Evolutionary conservation across 2,888 invertebrate species (phyloP), one percentile per base, ranked within the genome.

Genomic region (Protonemura montana): DNA sequence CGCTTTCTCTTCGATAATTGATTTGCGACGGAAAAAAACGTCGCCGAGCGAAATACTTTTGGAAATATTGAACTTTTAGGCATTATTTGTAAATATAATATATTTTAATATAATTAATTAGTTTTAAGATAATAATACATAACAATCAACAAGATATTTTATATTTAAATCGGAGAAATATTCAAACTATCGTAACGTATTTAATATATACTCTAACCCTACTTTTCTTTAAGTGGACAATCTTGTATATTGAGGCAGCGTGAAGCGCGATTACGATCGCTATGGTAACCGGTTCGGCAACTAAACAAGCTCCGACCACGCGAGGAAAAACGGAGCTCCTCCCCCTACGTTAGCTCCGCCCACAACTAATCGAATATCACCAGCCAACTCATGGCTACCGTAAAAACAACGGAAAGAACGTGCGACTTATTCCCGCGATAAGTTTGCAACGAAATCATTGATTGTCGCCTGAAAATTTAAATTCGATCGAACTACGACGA

Each of bases 41-140:
- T 2, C 59, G 2, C 21, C 59, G 59, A 10, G 59, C 59, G 7
- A 59, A 59, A 59, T 59, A 59, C 59, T 59, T 59, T 78, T 27
- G 28, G 78, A 78, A 78, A 78, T 26, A 78, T 78, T 78, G 78
- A 78, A 78, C 78, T 78, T 78, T 78, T 35, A 82, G 35, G 76
- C 16, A 42, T 82, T 82, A 42, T 81, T 86, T 28, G n/a, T 27
- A 42, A 27, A 78, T 42, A 78, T 80, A 35, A 81, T 41, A 27
- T 35, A 80, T 7, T 21, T 28, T 42, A 29, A 26, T 76, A 21
- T 82, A 82, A 82, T 82, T 82, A 78, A 78, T 78, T 78, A 78
- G 29, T 78, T 78, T 28, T 78, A 78, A 28, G 27, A 78, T 28
- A 28, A 78, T 78, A 28, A 78, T 78, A 78, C 26, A 28, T 78